Evolutionary conservation across 2,888 invertebrate species (phyloP), one percentile per base, ranked within the genome.

Genomic region (Matsumyia berberina): DNA sequence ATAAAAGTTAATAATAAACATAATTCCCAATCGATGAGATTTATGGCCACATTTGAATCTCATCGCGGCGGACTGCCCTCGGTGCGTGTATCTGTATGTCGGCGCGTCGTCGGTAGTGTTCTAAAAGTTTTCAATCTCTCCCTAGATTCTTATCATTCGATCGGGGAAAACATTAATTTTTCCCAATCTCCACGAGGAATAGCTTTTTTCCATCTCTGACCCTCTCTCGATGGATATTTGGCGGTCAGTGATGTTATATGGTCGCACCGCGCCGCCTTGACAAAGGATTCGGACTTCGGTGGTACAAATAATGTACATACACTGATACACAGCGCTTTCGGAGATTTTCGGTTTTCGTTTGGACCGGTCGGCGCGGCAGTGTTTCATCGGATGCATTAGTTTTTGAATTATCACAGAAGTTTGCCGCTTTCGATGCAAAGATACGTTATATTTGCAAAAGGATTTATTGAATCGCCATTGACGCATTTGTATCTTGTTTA

Each of bases 1-100:
- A 85, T 85, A 80, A 85, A 85, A 80, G 74, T 85, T 80, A 85
- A 85, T 85, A 85, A 85, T 85, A 79, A 85, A 85, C 85, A 85
- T 85, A 85, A 85, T 85, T 85, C 85, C 85, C 74, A 85, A 85
- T 85, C 74, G 85, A 70, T 74, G 70, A 85, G 85, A 85, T 85
- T 85, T 85, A 85, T 80, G 69, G 80, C 24, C 85, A 60, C 85
- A 85, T 85, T 85, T 85, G 76, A 79, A 85, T 85, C 80, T 76
- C 74, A 76, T 66, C 74, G 76, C 62, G 37, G 69, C 49, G 15
- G 67, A 70, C 73, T 80, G 69, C 83, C 83, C 83, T 39, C 19
- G 80, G 74, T 80, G 85, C 74, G 79, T 79, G 72, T 70, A 70
- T 24, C 24, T 1, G 4, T 24, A 1, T 77, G 49, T 55, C 69